Conservation (phyloP, 2,113 vertebrate species). For the Zosterops pallidus region DNA sequence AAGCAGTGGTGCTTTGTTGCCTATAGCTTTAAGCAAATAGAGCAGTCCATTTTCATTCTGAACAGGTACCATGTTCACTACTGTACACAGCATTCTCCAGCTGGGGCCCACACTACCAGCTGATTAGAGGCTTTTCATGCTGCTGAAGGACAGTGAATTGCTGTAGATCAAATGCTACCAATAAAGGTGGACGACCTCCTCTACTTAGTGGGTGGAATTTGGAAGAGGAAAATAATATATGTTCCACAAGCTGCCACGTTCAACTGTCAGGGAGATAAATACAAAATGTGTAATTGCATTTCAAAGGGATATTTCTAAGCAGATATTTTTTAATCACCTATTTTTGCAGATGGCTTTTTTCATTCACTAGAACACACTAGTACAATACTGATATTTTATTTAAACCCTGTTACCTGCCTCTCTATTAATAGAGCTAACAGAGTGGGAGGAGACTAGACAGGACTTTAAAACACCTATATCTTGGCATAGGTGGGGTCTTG, state of each 20-base stretch:
- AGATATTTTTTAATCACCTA: background rate
- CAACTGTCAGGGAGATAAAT: background rate
- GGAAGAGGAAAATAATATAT: background rate
- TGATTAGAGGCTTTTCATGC: conserved; percentile 48
- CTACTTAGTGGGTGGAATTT: conserved; percentile 4
- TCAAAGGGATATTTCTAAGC: background rate
- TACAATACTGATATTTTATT: background rate
- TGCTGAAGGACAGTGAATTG: conserved; percentile 40
- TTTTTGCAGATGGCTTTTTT: background rate
- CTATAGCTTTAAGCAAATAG: conserved; percentile 8
- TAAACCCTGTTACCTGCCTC: background rate
- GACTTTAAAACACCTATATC: background rate
- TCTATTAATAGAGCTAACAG: background rate
- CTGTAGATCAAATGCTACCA: conserved; percentile 39
- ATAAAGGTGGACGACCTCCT: background rate
- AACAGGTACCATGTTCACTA: background rate
- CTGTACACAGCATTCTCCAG: conserved; percentile 21
- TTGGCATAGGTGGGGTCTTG: background rate
- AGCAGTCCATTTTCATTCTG: conserved; percentile 33
- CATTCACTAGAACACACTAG: background rate
- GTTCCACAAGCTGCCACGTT: background rate
- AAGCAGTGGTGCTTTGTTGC: background rate
- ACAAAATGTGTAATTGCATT: background rate
- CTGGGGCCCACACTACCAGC: background rate
- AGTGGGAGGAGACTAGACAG: background rate